Conservation (phyloP, 1,140 invertebrate species). For the Helicoverpa zea region DNA sequence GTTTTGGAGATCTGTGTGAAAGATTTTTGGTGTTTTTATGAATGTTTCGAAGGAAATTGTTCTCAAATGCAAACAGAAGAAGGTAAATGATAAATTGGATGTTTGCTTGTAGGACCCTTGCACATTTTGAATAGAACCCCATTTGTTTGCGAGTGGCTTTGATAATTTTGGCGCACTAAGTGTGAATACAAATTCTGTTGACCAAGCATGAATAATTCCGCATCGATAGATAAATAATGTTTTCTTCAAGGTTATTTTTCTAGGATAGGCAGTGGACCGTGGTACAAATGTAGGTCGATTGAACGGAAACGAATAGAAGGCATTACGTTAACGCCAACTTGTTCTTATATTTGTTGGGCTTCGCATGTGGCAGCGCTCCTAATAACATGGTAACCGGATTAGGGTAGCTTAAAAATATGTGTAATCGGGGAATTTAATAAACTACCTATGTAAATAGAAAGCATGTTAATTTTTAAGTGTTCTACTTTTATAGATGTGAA, state of each 20-base stretch:
- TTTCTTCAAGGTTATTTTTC: conserved; percentile 19
- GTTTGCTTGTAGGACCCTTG: conserved; percentile 21
- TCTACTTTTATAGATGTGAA: neutral
- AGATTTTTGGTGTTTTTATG: conserved; percentile 6
- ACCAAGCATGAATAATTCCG: neutral
- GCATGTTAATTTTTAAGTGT: conserved; percentile 21
- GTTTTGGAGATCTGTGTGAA: conserved; percentile 4
- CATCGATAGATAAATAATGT: conserved; percentile 15
- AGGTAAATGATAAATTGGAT: neutral
- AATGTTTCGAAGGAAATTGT: conserved; percentile 10
- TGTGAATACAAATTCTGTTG: neutral
- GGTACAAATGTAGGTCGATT: conserved; percentile 47
- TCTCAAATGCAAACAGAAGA: neutral
- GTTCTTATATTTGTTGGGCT: conserved; percentile 55
- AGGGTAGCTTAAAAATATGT: conserved; percentile 25
- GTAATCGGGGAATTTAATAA: neutral
- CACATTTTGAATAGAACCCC: neutral
- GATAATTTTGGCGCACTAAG: neutral
- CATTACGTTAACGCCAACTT: conserved; percentile 53
- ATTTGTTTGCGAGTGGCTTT: conserved; percentile 4
- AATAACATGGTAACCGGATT: conserved; percentile 45
- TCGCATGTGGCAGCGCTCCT: conserved; percentile 51
- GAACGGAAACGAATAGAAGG: conserved; percentile 37
- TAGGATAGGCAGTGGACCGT: conserved; percentile 36
- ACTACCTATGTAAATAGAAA: conserved; percentile 13